These are phyloP conservation scores for Pseudomyrmex dendroicus DNA, from an alignment of 1,140 invertebrate species.

Conservation along the genomic window DNA sequence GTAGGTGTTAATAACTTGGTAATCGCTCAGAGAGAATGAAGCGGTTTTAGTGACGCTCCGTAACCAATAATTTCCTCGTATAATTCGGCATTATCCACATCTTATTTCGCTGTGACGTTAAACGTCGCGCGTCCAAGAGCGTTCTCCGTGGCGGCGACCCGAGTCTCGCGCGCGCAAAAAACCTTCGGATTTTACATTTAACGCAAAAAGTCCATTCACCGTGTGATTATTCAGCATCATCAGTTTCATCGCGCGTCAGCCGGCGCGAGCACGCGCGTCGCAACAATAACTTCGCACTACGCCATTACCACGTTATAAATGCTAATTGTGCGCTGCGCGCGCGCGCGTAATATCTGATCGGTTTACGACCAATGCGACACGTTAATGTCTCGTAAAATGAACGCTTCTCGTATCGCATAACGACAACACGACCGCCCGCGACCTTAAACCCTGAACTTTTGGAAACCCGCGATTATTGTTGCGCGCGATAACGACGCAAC, in stretches of 20 bases:
- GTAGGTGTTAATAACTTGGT: not conserved
- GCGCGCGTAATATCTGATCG: constrained; percentile 22
- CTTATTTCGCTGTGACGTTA: constrained; percentile 13
- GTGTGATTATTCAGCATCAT: constrained; percentile 57
- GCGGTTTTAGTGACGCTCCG: not conserved
- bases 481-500: constrained; percentile 29
- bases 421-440: constrained; percentile 21
- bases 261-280: constrained; percentile 27
- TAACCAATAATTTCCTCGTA: not conserved
- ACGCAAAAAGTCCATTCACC: constrained; percentile 45
- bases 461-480: constrained; percentile 13
- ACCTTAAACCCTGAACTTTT: constrained; percentile 57
- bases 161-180: constrained; percentile 30
- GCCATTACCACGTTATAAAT: constrained; percentile 62
- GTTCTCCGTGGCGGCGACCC: not conserved
- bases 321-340: constrained; percentile 68
- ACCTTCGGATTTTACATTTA: not conserved
- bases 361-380: constrained; percentile 34
- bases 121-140: constrained; percentile 10
- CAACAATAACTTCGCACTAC: constrained; percentile 51
- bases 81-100: constrained; percentile 3
- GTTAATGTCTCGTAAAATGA: constrained; percentile 47
- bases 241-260: constrained; percentile 56
- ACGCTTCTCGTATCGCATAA: constrained; percentile 17
- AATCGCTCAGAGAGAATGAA: not conserved